phyloP scores from a whole-genome alignment of 2,888 invertebrate species.

The Mycalesis mineus region DNA sequence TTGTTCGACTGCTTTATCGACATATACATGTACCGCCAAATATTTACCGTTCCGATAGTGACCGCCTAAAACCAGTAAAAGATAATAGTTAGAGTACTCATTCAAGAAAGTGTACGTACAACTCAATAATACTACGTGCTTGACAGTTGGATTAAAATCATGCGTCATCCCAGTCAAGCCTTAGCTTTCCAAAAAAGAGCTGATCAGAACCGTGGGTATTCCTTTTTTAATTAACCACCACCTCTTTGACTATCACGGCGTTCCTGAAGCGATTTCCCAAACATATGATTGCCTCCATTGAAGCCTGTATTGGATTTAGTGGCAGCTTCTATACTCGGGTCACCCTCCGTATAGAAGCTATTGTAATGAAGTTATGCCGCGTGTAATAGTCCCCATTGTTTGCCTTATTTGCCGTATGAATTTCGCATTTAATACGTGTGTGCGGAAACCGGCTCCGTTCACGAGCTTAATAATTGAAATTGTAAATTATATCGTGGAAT shows the following conservation, averaged over 20 bases:
- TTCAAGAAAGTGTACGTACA: too few relatives aligned
- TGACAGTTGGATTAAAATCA: too few relatives aligned
- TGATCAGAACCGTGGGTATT: too few relatives aligned
- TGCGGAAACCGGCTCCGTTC: not conserved
- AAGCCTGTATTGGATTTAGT: conserved; percentile 9
- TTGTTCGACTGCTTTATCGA: too few relatives aligned
- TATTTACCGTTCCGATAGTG: too few relatives aligned
- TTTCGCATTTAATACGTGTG: not conserved
- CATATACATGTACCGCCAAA: too few relatives aligned
- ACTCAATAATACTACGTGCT: too few relatives aligned
- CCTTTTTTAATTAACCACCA: not conserved
- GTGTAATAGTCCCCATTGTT: conserved; percentile 1
- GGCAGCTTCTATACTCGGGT: not conserved
- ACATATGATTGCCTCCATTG: conserved; percentile 21
- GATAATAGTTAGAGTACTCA: too few relatives aligned
- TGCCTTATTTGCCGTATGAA: conserved; percentile 4
- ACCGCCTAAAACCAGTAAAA: too few relatives aligned
- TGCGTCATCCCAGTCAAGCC: too few relatives aligned
- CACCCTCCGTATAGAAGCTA: not conserved
- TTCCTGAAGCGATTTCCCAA: conserved; percentile 10
- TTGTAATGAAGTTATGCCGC: conserved; percentile 8
- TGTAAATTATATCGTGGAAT: too few relatives aligned
- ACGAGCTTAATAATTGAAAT: not conserved
- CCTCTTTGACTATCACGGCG: not conserved
- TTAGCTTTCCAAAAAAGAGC: too few relatives aligned